Evolutionary conservation across 2,113 vertebrate species (phyloP).

Genomic region (Ovibos moschatus): DNA sequence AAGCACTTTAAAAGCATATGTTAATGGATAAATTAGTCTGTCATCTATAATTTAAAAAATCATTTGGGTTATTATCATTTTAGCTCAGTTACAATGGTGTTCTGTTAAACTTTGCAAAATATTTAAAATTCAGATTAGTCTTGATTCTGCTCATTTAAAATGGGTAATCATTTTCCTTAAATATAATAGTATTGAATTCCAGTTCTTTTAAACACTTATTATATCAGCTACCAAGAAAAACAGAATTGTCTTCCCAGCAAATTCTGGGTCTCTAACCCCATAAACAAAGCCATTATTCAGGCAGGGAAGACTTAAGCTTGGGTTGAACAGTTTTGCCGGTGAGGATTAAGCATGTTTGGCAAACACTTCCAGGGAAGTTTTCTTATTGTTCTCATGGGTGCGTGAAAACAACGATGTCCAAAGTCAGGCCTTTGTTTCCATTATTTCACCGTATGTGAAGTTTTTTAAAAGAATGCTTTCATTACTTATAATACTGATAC

Average conservation of each 20-base stretch:
- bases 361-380: not conserved
- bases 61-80: not conserved
- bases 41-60: not conserved
- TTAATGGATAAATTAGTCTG: not conserved
- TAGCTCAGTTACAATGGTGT: not conserved
- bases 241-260: conserved; percentile 18
- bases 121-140: conserved; percentile 25
- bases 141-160: not conserved
- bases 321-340: conserved; percentile 43
- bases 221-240: conserved; percentile 30
- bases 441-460: not conserved
- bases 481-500: conserved; percentile 40
- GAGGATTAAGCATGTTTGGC: conserved; percentile 52
- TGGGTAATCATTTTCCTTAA: not conserved
- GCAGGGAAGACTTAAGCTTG: not conserved
- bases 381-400: conserved; percentile 22
- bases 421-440: not conserved
- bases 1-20: not conserved
- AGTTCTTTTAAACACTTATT: not conserved
- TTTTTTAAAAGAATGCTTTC: not conserved
- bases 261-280: not conserved
- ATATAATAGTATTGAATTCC: not conserved
- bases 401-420: not conserved
- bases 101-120: conserved; percentile 19
- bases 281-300: conserved; percentile 56